These are phyloP conservation scores for Tor tambroides DNA, from an alignment of 2,113 vertebrate species.

Conservation along the genomic window DNA sequence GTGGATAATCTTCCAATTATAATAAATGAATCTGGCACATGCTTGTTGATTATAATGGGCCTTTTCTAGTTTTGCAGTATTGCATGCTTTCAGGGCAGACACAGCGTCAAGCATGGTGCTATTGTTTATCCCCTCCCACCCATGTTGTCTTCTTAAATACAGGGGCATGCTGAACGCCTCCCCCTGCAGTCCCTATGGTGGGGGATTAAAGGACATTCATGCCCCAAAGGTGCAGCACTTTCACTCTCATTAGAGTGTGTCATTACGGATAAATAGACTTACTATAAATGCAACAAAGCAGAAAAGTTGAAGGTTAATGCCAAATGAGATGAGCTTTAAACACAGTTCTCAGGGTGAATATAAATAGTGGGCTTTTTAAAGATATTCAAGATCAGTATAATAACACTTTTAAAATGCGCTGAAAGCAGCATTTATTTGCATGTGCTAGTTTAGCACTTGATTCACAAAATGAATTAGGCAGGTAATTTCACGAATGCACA, in stretches of 20 bases:
- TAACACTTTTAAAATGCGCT: constrained; percentile 3
- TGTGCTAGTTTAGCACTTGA: constrained; percentile 6
- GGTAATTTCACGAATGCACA: not conserved
- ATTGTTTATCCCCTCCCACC: constrained; percentile 2
- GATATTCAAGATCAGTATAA: constrained; percentile 15
- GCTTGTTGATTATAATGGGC: not conserved
- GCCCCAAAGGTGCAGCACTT: constrained; percentile 23
- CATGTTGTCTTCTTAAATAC: constrained; percentile 26
- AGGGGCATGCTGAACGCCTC: constrained; percentile 14
- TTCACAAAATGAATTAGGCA: not conserved
- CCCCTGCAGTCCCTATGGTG: not conserved
- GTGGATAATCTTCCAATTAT: not conserved
- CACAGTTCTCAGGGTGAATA: constrained; percentile 34
- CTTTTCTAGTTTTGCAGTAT: not conserved
- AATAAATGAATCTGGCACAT: not conserved
- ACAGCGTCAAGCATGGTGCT: not conserved
- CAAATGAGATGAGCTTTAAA: constrained; percentile 37
- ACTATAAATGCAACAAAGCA: constrained; percentile 52
- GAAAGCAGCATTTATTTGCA: constrained; percentile 18
- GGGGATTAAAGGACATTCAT: constrained; percentile 23
- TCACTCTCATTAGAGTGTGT: constrained; percentile 52
- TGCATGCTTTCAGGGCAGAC: not conserved
- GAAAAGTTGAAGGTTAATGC: constrained; percentile 46
- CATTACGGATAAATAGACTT: constrained; percentile 42
- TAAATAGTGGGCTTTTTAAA: constrained; percentile 14